Conservation (phyloP, 2,888 invertebrate genomes). For the Euplexia lucipara region DNA sequence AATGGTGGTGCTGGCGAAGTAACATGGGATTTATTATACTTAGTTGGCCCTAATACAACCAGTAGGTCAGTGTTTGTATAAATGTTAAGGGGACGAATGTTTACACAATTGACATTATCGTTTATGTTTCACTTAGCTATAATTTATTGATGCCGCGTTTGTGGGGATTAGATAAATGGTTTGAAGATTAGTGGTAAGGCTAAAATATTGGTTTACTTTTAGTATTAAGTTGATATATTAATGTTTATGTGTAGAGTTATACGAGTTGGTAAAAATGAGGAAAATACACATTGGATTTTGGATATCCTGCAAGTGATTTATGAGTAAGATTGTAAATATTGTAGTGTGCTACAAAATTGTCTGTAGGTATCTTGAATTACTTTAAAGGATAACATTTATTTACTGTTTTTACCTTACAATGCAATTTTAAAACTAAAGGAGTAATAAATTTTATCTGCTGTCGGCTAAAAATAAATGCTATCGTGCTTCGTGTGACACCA, state of each 20-base stretch:
- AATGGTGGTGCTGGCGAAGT: constrained; percentile 12
- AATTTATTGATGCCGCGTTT: constrained; percentile 82
- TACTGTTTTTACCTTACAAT: neutral
- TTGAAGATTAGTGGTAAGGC: constrained; percentile 59
- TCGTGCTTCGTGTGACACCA: constrained; percentile 8
- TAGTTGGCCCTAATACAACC: constrained; percentile 78
- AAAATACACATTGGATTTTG: constrained; percentile 18
- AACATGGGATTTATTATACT: constrained; percentile 66
- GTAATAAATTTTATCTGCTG: neutral
- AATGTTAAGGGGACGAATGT: constrained; percentile 81
- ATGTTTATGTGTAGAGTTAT: constrained; percentile 18
- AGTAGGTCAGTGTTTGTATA: constrained; percentile 84
- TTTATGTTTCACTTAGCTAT: constrained; percentile 87
- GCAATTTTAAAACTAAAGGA: neutral
- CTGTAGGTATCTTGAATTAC: constrained; percentile 6
- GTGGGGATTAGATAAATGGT: constrained; percentile 68
- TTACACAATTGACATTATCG: constrained; percentile 87
- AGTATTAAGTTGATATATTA: constrained; percentile 36
- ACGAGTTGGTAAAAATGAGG: constrained; percentile 29
- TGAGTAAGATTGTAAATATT: constrained; percentile 30
- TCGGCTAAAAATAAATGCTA: neutral
- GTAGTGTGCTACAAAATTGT: constrained; percentile 6
- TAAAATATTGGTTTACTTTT: constrained; percentile 52
- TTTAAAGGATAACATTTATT: constrained; percentile 8
- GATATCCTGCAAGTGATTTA: constrained; percentile 33